A percentile compares a stretch with the other conserved stretches of the same genome.
Evolutionary conservation across 1,140 invertebrate species (phyloP).

Genomic region (Helicoverpa zea): DNA sequence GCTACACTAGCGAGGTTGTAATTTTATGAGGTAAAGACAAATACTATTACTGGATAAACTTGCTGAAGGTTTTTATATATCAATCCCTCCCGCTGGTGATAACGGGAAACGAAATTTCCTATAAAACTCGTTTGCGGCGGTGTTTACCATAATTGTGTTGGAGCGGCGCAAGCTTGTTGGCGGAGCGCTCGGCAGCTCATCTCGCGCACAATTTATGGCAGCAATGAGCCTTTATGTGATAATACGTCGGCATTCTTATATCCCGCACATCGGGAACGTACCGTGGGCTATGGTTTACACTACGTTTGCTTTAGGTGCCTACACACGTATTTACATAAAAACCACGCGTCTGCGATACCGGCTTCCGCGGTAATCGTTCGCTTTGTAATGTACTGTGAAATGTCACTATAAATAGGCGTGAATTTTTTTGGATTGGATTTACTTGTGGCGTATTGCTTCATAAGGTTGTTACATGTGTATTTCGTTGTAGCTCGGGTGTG

Average conservation of each 20-base stretch:
- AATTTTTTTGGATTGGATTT: too few species aligned
- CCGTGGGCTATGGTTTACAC: neutral
- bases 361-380: too few species aligned
- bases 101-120: neutral
- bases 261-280: neutral
- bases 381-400: too few species aligned
- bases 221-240: conserved; percentile 13
- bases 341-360: neutral
- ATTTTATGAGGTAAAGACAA: neutral
- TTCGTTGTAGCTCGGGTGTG: too few species aligned
- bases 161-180: neutral
- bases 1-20: too few species aligned
- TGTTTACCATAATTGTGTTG: neutral
- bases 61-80: neutral
- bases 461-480: too few species aligned
- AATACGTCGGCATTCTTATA: neutral
- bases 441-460: too few species aligned
- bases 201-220: neutral
- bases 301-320: neutral
- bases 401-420: too few species aligned
- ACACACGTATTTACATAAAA: neutral
- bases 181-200: neutral
- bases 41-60: neutral
- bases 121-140: neutral
- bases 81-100: neutral